Evolutionary conservation across 2,113 vertebrate species (phyloP).

Genomic region (Hydrolagus affinis): DNA sequence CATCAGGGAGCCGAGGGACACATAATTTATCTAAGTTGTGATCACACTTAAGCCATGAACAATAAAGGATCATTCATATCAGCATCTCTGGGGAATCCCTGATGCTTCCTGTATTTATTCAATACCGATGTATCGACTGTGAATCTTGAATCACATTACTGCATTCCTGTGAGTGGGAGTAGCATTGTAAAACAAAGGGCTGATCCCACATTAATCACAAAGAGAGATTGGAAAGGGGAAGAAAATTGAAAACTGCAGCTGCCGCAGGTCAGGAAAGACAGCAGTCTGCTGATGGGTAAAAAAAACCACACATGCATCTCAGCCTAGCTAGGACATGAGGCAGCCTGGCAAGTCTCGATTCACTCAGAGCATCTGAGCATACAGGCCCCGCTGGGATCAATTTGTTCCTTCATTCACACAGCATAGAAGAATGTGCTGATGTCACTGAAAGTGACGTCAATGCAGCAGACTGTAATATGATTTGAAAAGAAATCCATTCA

Average conservation of each 20-base stretch:
- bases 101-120: not conserved
- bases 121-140: not conserved
- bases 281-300: not conserved
- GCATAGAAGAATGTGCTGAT: conserved; percentile 48
- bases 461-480: conserved; percentile 40
- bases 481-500: conserved; percentile 34
- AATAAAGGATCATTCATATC: not conserved
- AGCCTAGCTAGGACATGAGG: conserved; percentile 22
- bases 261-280: not conserved
- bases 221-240: not conserved
- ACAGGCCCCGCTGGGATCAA: conserved; percentile 46
- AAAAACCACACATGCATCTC: not conserved
- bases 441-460: conserved; percentile 43
- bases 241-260: not conserved
- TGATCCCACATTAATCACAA: not conserved
- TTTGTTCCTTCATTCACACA: conserved; percentile 49
- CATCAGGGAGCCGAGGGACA: not conserved
- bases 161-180: not conserved
- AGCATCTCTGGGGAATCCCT: not conserved
- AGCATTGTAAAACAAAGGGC: not conserved
- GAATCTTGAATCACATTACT: not conserved
- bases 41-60: not conserved
- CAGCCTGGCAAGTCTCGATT: conserved; percentile 35
- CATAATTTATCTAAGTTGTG: not conserved
- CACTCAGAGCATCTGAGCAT: conserved; percentile 27